These are phyloP conservation scores for Numida meleagris DNA, from an alignment of 2,113 vertebrate species.

Conservation along the genomic window DNA sequence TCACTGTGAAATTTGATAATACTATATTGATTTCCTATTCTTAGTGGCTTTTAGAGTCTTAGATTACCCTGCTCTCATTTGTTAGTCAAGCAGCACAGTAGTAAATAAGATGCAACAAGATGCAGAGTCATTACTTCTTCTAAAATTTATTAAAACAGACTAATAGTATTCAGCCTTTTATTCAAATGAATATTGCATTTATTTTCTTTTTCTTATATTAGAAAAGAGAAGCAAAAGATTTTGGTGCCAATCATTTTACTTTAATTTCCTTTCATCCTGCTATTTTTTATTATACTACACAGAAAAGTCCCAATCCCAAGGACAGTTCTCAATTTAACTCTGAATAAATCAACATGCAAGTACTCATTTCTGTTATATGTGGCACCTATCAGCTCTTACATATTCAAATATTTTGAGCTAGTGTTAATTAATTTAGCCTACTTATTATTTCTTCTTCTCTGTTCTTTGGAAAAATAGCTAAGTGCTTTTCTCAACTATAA, in stretches of 20 bases:
- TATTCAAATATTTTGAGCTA: conserved; percentile 10
- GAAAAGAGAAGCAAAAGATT: not conserved
- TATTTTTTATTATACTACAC: not conserved
- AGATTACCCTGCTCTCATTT: not conserved
- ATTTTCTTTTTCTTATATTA: not conserved
- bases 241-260: not conserved
- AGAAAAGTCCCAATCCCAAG: not conserved
- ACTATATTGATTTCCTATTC: not conserved
- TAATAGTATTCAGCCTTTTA: not conserved
- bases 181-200: not conserved
- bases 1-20: not conserved
- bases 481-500: not conserved
- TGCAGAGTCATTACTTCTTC: not conserved
- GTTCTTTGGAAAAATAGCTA: conserved; percentile 7
- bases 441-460: not conserved
- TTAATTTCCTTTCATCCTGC: not conserved
- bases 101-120: not conserved
- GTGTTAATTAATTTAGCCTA: not conserved
- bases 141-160: not conserved
- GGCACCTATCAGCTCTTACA: not conserved
- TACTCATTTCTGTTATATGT: not conserved
- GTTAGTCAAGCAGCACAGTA: not conserved
- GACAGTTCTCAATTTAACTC: not conserved
- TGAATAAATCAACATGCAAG: not conserved
- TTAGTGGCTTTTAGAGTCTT: not conserved